Conservation (phyloP, 1,140 invertebrate species). For the Drosophila tsacasi region DNA sequence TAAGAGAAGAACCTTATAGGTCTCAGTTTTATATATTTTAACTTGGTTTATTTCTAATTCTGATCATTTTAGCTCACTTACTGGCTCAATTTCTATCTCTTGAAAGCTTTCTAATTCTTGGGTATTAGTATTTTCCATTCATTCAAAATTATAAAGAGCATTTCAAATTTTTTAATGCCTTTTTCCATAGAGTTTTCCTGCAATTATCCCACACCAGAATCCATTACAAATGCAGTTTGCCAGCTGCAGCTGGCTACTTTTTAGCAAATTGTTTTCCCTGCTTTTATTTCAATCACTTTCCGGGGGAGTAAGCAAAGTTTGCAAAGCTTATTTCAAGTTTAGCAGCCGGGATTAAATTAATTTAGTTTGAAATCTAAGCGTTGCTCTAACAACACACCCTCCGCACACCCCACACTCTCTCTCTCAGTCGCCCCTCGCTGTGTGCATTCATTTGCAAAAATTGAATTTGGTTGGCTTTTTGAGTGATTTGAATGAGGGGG, state of each 20-base stretch:
- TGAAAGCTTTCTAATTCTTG: background rate
- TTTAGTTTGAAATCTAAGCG: slow-evolving; percentile 47
- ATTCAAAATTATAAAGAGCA: background rate
- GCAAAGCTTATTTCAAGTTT: slow-evolving; percentile 22
- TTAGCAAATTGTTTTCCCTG: slow-evolving; percentile 3
- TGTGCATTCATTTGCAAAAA: slow-evolving; percentile 74
- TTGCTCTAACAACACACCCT: slow-evolving; percentile 15
- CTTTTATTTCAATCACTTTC: slow-evolving; percentile 11
- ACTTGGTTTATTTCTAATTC: background rate
- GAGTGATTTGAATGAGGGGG: slow-evolving; percentile 58
- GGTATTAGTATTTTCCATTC: too few species aligned
- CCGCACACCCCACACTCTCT: too few species aligned
- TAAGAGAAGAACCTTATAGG: background rate
- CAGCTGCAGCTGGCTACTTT: background rate
- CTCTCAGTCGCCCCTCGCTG: slow-evolving; percentile 7
- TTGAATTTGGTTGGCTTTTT: slow-evolving; percentile 74
- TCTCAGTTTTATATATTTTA: background rate
- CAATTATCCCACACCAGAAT: background rate
- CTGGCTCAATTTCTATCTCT: background rate
- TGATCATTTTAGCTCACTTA: background rate
- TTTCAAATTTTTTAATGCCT: slow-evolving; percentile 1
- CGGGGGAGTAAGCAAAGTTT: slow-evolving; percentile 3
- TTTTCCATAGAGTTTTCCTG: background rate
- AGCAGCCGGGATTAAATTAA: slow-evolving; percentile 35
- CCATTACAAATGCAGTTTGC: slow-evolving; percentile 1